Conservation (phyloP, 2,888 invertebrate genomes). For the Drepana falcataria region DNA sequence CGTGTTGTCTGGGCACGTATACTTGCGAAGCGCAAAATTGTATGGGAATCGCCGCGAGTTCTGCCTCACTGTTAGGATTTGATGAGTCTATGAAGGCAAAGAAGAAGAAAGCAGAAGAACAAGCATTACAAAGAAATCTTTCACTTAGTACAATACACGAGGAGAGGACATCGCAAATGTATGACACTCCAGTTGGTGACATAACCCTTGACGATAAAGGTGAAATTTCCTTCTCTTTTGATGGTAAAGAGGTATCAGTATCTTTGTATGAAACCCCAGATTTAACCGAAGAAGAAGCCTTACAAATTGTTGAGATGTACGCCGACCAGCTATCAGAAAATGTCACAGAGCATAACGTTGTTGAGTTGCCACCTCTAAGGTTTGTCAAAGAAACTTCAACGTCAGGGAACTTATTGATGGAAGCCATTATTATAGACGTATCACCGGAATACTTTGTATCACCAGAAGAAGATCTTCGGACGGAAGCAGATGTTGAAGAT, state of each 20-base stretch:
- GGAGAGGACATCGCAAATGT: slow-evolving; percentile 92
- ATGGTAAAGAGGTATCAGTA: slow-evolving; percentile 94
- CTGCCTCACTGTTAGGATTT: slow-evolving; percentile 91
- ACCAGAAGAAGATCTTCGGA: slow-evolving; percentile 89
- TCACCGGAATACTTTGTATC: slow-evolving; percentile 89
- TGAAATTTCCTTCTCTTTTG: slow-evolving; percentile 93
- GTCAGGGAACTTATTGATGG: slow-evolving; percentile 92
- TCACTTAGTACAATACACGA: slow-evolving; percentile 94
- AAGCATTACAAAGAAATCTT: slow-evolving; percentile 83
- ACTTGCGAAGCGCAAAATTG: slow-evolving; percentile 94
- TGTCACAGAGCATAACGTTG: slow-evolving; percentile 89
- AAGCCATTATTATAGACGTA: slow-evolving; percentile 94
- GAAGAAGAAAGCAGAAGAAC: slow-evolving; percentile 73
- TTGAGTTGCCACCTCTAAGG: slow-evolving; percentile 91
- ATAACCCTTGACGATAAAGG: slow-evolving; percentile 89
- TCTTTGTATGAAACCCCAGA: slow-evolving; percentile 95
- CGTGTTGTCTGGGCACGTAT: slow-evolving; percentile 92
- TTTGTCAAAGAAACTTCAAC: slow-evolving; percentile 94
- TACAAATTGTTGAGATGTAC: slow-evolving; percentile 96
- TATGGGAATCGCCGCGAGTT: slow-evolving; percentile 93
- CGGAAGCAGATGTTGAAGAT: slow-evolving; percentile 92
- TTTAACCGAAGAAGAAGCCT: slow-evolving; percentile 93
- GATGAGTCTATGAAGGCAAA: slow-evolving; percentile 84
- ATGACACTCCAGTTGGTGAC: slow-evolving; percentile 88
- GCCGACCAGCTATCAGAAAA: slow-evolving; percentile 95